These are phyloP conservation scores for Neomorphus geoffroyi DNA, from an alignment of 2,797 vertebrate species.

Conservation along the genomic window DNA sequence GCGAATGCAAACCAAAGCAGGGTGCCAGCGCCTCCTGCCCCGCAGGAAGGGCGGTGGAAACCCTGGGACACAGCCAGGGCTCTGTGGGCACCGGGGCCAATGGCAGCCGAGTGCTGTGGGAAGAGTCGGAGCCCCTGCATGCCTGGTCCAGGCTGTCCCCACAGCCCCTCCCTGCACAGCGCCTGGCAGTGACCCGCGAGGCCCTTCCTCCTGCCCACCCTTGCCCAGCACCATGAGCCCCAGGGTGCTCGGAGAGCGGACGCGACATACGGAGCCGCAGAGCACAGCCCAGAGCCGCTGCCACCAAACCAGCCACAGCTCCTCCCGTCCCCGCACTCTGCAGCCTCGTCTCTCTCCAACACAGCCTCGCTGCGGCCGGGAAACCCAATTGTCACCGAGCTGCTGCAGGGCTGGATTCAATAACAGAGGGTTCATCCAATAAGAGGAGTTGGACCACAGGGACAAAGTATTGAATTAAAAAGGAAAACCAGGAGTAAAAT, in stretches of 20 bases:
- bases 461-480: conserved; percentile 70
- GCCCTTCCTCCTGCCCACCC: too few species aligned
- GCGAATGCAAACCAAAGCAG: too few species aligned
- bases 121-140: background rate
- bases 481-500: conserved; percentile 45
- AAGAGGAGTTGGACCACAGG: conserved; percentile 51
- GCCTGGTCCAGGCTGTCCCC: background rate
- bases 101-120: too few species aligned
- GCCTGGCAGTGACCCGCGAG: too few species aligned
- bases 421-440: conserved; percentile 60
- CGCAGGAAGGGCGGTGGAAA: too few species aligned
- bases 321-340: background rate
- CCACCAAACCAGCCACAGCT: background rate
- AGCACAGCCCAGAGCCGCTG: conserved; percentile 27
- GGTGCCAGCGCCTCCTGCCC: too few species aligned
- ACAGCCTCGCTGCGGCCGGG: background rate
- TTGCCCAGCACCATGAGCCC: background rate
- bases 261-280: background rate
- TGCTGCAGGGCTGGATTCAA: conserved; percentile 61
- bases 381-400: conserved; percentile 34
- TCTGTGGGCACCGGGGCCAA: too few species aligned
- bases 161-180: background rate
- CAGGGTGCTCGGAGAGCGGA: background rate
- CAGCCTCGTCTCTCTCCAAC: conserved; percentile 1
- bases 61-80: too few species aligned